Base-by-base conservation (phyloP, 2,797 vertebrate genomes). In the Liparis tanakae region DNA sequence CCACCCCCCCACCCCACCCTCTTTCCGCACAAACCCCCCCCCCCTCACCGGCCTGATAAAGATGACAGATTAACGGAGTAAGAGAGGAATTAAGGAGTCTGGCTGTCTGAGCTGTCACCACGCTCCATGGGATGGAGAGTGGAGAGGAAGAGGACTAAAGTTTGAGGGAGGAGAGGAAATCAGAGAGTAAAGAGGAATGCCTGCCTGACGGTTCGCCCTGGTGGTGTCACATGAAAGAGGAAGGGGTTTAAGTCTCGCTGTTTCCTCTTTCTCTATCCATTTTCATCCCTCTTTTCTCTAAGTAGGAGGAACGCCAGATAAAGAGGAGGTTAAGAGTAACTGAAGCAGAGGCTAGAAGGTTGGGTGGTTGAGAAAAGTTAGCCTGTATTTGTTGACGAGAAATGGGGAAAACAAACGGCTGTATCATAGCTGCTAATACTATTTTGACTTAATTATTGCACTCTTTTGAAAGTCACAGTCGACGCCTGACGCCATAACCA, bases 51-150 rank as follows among this genome's bases (percentile, higher is more conserved):
- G 95, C 93, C 97, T 97, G 97, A 98, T 98, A 97, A 98, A 98
- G 97, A 99, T 98, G 98, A 98, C 97, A 98, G 97, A 98, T 99
- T 98, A 98, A 97, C 96, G 95, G 96, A 96, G 96, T 96, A 96
- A 95, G 95, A 89, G 91, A 95, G 95, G 97, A 97, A 98, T 97
- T 97, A 97, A 96, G 96, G 95, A 95, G 94, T 94, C 94, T 95
- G 95, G 95, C 95, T 96, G 94, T 95, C 93, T 95, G 92, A 92
- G 94, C 94, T 95, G 95, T 96, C 96, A 96, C 53, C 78, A 93
- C 77, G 91, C 92, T 93, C 88, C 90, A 91, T 88, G 78, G 76
- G 88, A 93, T 89, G 93, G 88, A 85, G 84, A 81, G 83, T 83
- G 72, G 80, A 83, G 80, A 85, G 85, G 84, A 82, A 85, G 84